Evolutionary conservation across 2,888 invertebrate species (phyloP).

Genomic region (Pristionchus arcanus): DNA sequence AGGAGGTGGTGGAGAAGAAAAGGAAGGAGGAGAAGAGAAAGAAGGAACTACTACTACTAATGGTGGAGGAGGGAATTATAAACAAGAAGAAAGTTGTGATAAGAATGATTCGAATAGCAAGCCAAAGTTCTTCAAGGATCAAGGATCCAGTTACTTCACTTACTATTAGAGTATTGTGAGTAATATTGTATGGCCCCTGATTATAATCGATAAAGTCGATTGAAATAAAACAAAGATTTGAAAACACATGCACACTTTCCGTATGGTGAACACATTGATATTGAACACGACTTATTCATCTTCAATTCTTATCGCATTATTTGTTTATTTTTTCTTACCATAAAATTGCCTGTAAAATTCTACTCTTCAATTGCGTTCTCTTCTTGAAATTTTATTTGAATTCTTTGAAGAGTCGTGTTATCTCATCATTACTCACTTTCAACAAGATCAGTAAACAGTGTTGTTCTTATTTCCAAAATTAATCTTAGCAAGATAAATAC

Average conservation of each 20-base stretch:
- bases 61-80: conserved; percentile 7
- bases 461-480: no score
- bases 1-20: neutral
- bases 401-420: no score
- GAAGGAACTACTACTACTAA: neutral
- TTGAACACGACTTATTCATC: neutral
- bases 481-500: no score
- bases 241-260: no score
- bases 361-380: no score
- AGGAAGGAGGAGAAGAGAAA: conserved; percentile 28
- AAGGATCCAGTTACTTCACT: conserved; percentile 27
- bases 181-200: neutral
- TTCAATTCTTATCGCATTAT: no score
- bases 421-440: no score
- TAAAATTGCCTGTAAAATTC: neutral
- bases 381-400: no score
- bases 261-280: neutral
- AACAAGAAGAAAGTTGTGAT: conserved; percentile 4
- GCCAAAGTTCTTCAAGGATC: conserved; percentile 14
- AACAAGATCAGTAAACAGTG: no score
- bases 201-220: conserved; percentile 38
- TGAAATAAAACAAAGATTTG: neutral
- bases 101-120: neutral
- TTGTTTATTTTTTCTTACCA: neutral
- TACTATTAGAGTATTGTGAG: conserved; percentile 22